Conservation (phyloP, 2,888 invertebrate species). For the Leptura quadrifasciata region DNA sequence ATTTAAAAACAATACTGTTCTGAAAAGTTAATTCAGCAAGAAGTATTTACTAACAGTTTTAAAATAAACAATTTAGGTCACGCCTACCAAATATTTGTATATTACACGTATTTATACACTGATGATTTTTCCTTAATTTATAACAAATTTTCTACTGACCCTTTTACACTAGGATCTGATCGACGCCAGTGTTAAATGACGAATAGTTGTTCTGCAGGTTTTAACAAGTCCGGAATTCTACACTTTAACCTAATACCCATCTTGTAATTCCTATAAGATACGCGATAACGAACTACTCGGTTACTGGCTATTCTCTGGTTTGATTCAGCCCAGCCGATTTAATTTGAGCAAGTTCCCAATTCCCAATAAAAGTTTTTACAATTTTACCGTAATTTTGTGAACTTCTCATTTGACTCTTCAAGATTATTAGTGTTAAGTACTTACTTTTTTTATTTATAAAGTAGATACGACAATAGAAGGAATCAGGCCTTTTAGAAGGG, state of each 20-base stretch:
- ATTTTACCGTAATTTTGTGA: neutral
- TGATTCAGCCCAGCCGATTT: neutral
- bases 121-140: too few relatives aligned
- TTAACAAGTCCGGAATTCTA: slow-evolving; percentile 15
- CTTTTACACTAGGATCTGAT: neutral
- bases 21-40: too few relatives aligned
- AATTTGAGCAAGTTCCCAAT: too few relatives aligned
- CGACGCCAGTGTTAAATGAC: slow-evolving; percentile 10
- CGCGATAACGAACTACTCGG: neutral
- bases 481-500: too few relatives aligned
- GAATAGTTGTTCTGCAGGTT: slow-evolving; percentile 27
- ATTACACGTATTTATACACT: too few relatives aligned
- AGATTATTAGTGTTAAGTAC: neutral
- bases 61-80: too few relatives aligned
- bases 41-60: too few relatives aligned
- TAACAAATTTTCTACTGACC: neutral
- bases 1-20: too few relatives aligned
- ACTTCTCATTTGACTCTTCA: neutral
- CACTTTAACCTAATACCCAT: slow-evolving; percentile 20
- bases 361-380: neutral
- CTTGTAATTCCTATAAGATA: slow-evolving; percentile 12
- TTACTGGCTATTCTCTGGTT: neutral
- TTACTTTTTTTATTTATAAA: too few relatives aligned
- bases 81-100: too few relatives aligned
- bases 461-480: too few relatives aligned